Percentiles rank a stretch among this genome's conserved stretches.
phyloP scores from a whole-genome alignment of 2,797 vertebrate genomes.

The Dipus sagitta region DNA sequence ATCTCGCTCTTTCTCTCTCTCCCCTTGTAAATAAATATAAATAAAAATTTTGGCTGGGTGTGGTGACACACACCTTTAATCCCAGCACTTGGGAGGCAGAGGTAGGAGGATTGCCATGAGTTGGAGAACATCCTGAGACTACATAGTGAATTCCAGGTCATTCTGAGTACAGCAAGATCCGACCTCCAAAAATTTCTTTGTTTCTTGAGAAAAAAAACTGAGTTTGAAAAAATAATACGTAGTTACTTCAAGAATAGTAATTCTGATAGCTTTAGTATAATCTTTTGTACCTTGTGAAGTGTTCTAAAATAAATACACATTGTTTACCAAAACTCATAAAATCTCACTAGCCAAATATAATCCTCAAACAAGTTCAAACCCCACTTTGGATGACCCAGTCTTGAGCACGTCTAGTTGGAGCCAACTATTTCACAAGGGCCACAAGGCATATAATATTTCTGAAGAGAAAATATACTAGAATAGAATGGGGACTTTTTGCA shows the following conservation, averaged over 20 bases:
- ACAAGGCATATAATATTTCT: neutral
- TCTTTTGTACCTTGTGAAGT: neutral
- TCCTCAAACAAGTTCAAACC: conserved; percentile 47
- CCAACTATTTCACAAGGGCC: neutral
- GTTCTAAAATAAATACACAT: neutral
- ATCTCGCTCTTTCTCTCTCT: too few species aligned
- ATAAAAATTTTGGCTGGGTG: too few species aligned
- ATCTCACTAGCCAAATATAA: neutral
- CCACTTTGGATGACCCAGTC: conserved; percentile 4
- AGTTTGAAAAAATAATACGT: conserved; percentile 3
- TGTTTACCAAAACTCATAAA: conserved; percentile 16
- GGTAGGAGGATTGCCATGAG: too few species aligned
- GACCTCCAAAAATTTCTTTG: too few species aligned
- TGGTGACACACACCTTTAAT: too few species aligned
- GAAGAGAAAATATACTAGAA: conserved; percentile 31
- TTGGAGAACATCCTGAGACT: too few species aligned
- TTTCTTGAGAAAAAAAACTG: neutral
- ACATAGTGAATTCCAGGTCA: too few species aligned
- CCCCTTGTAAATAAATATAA: too few species aligned
- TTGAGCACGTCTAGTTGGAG: neutral
- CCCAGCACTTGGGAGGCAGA: too few species aligned
- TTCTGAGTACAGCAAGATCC: too few species aligned
- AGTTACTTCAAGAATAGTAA: neutral
- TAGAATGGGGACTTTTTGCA: neutral
- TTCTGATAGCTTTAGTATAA: neutral